phyloP scores from a whole-genome alignment of 2,797 vertebrate species.

The Chiloscyllium punctatum region DNA sequence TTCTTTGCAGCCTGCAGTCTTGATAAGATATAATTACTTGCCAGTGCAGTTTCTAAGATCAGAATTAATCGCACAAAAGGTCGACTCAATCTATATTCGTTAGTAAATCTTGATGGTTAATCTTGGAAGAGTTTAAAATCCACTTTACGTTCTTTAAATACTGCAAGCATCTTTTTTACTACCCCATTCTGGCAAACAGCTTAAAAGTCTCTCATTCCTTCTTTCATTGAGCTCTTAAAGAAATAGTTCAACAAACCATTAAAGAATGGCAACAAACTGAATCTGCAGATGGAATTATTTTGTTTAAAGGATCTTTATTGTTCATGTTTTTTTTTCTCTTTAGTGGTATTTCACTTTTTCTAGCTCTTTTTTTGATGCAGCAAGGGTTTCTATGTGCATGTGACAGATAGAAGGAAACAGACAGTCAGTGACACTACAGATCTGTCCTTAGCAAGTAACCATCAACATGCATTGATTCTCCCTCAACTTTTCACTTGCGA shows the following conservation, averaged over 20 bases:
- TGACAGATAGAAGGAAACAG: background rate
- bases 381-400: background rate
- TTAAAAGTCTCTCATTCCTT: background rate
- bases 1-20: background rate
- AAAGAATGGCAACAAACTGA: background rate
- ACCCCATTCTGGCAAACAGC: background rate
- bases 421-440: too few relatives aligned
- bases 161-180: background rate
- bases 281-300: background rate
- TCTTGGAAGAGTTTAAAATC: background rate
- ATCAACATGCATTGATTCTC: background rate
- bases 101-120: conserved; percentile 25
- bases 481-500: background rate
- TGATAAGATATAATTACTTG: conserved; percentile 33
- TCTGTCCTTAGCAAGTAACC: background rate
- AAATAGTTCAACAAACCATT: background rate
- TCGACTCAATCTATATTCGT: conserved; percentile 5
- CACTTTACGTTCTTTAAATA: background rate
- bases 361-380: background rate
- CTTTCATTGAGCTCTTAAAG: background rate
- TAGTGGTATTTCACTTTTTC: background rate
- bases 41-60: background rate
- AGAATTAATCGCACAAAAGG: conserved; percentile 9
- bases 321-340: background rate
- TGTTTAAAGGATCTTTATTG: background rate